Percentiles rank a stretch among this genome's conserved stretches.
phyloP scores from a whole-genome alignment of 1,140 invertebrate genomes.

The Cotesia chilonis region DNA sequence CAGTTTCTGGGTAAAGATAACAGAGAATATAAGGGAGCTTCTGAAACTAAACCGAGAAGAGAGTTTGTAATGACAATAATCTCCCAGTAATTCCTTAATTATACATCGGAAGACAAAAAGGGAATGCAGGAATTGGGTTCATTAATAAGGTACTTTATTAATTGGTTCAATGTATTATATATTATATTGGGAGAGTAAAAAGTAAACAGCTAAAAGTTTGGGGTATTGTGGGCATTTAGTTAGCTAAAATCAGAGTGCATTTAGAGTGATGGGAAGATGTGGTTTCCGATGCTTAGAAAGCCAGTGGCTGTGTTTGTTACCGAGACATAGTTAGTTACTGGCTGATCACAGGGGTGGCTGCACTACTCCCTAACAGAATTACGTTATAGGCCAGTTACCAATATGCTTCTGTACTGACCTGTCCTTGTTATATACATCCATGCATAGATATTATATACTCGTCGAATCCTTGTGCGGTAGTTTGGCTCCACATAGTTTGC shows the following conservation, averaged over 20 bases:
- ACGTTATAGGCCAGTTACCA: conserved; percentile 39
- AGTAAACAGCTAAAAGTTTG: not conserved
- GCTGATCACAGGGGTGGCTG: conserved; percentile 47
- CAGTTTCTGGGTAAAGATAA: not conserved
- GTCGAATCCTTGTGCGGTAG: conserved; percentile 25
- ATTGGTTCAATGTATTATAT: no score
- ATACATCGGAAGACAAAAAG: conserved; percentile 26
- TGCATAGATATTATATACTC: conserved; percentile 1
- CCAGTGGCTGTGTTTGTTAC: conserved; percentile 31
- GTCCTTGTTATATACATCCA: not conserved
- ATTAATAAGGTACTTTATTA: no score
- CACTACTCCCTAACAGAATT: conserved; percentile 46
- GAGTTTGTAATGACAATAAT: conserved; percentile 42
- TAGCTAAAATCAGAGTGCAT: conserved; percentile 1
- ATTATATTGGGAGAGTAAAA: no score
- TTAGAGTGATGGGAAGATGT: not conserved
- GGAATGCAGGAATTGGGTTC: conserved; percentile 28
- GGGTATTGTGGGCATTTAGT: not conserved
- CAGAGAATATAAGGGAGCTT: not conserved
- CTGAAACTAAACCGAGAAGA: not conserved
- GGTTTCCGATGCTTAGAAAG: conserved; percentile 22
- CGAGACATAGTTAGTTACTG: conserved; percentile 44
- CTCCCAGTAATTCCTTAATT: conserved; percentile 49
- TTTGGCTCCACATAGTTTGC: conserved; percentile 39
- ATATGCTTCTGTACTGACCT: conserved; percentile 24